Conservation (phyloP, 2,888 invertebrate genomes). For the Spisula solida region DNA sequence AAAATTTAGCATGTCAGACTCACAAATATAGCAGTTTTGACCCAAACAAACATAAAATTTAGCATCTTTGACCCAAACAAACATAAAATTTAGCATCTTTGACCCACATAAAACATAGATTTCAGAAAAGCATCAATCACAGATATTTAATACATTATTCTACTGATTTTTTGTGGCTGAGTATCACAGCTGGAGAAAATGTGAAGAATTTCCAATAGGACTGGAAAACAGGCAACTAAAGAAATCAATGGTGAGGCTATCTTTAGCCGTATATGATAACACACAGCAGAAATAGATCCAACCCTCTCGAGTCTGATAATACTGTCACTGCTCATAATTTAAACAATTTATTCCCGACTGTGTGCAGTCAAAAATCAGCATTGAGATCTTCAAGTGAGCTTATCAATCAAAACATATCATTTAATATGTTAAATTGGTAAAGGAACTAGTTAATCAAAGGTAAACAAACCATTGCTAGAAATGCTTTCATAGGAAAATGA, state of each 20-base stretch:
- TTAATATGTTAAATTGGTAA: not conserved
- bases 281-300: slow-evolving; percentile 35
- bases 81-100: slow-evolving; percentile 26
- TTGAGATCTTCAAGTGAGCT: not conserved
- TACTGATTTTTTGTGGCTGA: slow-evolving; percentile 32
- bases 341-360: slow-evolving; percentile 41
- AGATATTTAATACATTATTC: slow-evolving; percentile 44
- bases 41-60: not conserved
- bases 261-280: slow-evolving; percentile 43
- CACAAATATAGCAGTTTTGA: not conserved
- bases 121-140: slow-evolving; percentile 52
- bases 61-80: not conserved
- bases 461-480: not conserved
- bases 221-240: slow-evolving; percentile 27
- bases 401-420: slow-evolving; percentile 4
- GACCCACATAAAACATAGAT: slow-evolving; percentile 45
- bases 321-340: slow-evolving; percentile 49
- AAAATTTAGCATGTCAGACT: not conserved
- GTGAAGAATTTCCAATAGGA: slow-evolving; percentile 44
- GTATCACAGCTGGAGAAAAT: slow-evolving; percentile 36
- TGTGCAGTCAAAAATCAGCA: slow-evolving; percentile 21
- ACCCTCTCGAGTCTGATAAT: slow-evolving; percentile 28
- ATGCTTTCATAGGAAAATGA: no score
- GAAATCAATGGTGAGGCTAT: slow-evolving; percentile 41
- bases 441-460: not conserved